Conservation (phyloP, 2,113 vertebrate genomes). For the Xyrauchen texanus region DNA sequence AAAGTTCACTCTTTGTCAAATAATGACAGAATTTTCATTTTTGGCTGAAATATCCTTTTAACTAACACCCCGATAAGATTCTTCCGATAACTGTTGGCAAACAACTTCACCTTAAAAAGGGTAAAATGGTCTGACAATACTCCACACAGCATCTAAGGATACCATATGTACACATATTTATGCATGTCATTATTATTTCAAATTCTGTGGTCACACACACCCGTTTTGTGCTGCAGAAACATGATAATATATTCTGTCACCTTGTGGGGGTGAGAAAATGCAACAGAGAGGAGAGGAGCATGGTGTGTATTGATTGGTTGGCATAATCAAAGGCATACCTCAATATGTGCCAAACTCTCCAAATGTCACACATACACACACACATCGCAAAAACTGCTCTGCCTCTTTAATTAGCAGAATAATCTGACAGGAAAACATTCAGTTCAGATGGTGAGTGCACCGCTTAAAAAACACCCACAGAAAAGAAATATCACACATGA, state of each 20-base stretch:
- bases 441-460: neutral
- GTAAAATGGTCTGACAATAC: slow-evolving; percentile 40
- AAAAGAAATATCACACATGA: no score
- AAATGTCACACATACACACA: neutral
- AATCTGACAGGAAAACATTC: slow-evolving; percentile 38
- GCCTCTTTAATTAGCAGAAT: slow-evolving; percentile 63
- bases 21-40: no score
- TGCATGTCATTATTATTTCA: slow-evolving; percentile 37
- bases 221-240: slow-evolving; percentile 43
- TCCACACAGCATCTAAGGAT: neutral
- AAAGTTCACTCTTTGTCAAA: no score
- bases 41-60: no score
- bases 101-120: slow-evolving; percentile 9
- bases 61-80: no score
- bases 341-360: slow-evolving; percentile 28
- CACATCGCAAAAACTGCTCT: slow-evolving; percentile 35
- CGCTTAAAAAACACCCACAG: no score
- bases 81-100: no score
- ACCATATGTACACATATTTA: slow-evolving; percentile 6
- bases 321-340: slow-evolving; percentile 43
- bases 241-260: slow-evolving; percentile 59
- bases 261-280: slow-evolving; percentile 33
- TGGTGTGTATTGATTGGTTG: slow-evolving; percentile 50
- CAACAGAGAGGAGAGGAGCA: slow-evolving; percentile 26
- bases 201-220: slow-evolving; percentile 34